Evolutionary conservation across 2,797 vertebrate species (phyloP).

Genomic region (Lates japonicus): DNA sequence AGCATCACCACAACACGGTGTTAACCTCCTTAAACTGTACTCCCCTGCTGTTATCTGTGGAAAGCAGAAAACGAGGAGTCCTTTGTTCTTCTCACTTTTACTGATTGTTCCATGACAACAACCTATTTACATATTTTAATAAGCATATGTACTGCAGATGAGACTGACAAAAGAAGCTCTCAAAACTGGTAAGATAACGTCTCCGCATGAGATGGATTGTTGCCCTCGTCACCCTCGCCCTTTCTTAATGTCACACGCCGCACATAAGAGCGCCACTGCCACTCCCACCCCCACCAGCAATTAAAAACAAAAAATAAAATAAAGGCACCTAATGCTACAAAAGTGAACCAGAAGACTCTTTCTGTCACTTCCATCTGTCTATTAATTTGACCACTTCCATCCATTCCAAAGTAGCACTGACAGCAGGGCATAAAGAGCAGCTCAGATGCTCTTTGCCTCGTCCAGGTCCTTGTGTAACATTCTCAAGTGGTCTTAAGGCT

Average conservation of each 20-base stretch:
- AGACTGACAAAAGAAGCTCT: background rate
- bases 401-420: background rate
- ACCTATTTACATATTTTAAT: slow-evolving; percentile 20
- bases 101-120: slow-evolving; percentile 22
- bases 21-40: slow-evolving; percentile 16
- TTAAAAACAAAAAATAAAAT: slow-evolving; percentile 2
- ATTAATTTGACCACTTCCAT: slow-evolving; percentile 1
- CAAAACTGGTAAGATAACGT: background rate
- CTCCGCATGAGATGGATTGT: background rate
- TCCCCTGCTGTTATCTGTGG: slow-evolving; percentile 11
- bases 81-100: slow-evolving; percentile 24
- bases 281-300: background rate
- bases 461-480: background rate
- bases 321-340: background rate
- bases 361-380: background rate
- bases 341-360: background rate
- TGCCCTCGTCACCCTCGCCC: background rate
- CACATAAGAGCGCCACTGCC: background rate
- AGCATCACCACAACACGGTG: slow-evolving; percentile 10
- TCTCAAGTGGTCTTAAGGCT: background rate
- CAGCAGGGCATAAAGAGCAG: background rate
- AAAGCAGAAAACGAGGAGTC: background rate
- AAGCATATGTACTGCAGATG: background rate
- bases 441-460: background rate
- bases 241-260: slow-evolving; percentile 1